These are phyloP conservation scores for Tholera decimalis DNA, from an alignment of 2,888 invertebrate genomes.

Conservation along the genomic window DNA sequence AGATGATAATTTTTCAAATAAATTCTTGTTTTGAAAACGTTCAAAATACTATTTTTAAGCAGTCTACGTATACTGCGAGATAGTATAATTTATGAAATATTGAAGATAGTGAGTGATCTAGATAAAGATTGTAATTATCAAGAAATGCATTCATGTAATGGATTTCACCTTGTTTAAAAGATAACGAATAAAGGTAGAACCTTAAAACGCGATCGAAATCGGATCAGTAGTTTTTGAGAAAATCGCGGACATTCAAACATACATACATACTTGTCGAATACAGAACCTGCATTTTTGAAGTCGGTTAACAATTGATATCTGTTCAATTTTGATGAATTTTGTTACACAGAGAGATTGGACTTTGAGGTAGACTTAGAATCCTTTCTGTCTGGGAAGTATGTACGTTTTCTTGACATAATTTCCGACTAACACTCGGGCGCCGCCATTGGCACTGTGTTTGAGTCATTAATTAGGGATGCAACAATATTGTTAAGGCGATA, in stretches of 20 bases:
- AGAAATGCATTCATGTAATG: constrained; percentile 4
- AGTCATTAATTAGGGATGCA: constrained; percentile 3
- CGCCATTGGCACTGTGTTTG: background rate
- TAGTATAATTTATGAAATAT: constrained; percentile 9
- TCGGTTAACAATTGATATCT: too few relatives aligned
- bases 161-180: background rate
- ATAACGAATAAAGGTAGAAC: background rate
- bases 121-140: background rate
- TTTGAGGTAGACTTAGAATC: background rate
- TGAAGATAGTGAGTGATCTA: background rate
- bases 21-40: background rate
- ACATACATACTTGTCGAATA: too few relatives aligned
- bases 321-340: background rate
- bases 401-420: background rate
- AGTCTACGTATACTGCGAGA: background rate
- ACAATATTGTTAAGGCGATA: background rate
- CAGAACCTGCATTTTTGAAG: too few relatives aligned
- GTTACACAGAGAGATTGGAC: background rate
- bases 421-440: background rate
- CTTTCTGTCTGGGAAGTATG: background rate
- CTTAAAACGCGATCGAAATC: too few relatives aligned
- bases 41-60: too few relatives aligned
- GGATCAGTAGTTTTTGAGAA: too few relatives aligned
- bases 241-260: too few relatives aligned
- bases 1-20: constrained; percentile 4